Base-by-base conservation (phyloP, 1,140 invertebrate genomes). In the Heliothis subflexa region DNA sequence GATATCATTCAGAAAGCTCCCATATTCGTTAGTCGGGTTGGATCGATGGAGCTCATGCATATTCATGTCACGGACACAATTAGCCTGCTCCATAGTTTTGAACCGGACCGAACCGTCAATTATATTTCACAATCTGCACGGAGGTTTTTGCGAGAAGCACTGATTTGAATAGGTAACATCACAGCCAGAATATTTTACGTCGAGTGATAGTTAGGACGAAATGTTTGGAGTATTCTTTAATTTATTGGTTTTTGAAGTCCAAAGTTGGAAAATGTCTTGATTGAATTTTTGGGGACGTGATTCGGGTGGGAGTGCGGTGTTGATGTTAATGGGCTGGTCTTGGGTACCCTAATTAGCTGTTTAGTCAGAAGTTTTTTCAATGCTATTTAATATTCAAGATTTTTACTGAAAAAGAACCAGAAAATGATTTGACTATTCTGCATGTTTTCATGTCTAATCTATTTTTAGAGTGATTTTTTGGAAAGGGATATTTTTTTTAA, bases 61-160 rank as follows among this genome's bases (percentile, higher is more conserved):
- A 90, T 90, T 89, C 89, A 88, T 40, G 68, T 62, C 74, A 81
- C 80, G 82, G 75, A 82, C 82, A 81, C 89, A 89, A 89, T 89
- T 90, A 89, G 85, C 83, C 74, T 79, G 86, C 78, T 84, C 85
- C 85, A 88, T 90, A 90, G 88, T 90, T 89, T 86, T 86, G 88
- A 89, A 83, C 75, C 76, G 79, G 62, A 83, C 70, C 73, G 77
- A 54, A 76, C 82, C 83, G 84, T 85, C 89, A 88, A 90, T 90
- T 88, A 88, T 89, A 88, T 85, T 83, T 84, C 81, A 79, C 84
- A 84, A 84, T 84, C 82, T 71, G 81, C 79, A 81, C 78, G 77
- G 75, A 77, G 85, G 83, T 88, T 89, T 89, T 89, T 89, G 84
- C 82, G 70, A 59, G 71, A 45, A 71, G 33, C 73, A 68, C 79